Conservation (phyloP, 2,797 vertebrate species). For the Onychomys leucogaster region DNA sequence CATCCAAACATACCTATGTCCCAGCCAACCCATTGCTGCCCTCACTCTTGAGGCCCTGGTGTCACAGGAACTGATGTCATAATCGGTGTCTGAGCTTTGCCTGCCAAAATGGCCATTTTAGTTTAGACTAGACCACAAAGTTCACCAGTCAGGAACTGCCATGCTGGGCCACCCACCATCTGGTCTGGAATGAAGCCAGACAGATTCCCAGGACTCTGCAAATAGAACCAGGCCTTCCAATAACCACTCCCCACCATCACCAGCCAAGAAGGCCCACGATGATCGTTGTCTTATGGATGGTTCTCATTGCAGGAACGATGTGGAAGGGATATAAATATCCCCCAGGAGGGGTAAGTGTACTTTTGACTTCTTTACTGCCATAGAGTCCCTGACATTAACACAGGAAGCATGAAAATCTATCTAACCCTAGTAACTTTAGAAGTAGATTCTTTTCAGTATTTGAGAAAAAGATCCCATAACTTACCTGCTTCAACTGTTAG, state of each 20-base stretch:
- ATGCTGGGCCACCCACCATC: constrained; percentile 47
- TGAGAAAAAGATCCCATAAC: background rate
- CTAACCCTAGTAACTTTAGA: constrained; percentile 41
- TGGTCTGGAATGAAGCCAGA: constrained; percentile 66
- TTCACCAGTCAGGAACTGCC: constrained; percentile 52
- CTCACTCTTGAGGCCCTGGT: background rate
- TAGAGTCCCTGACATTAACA: background rate
- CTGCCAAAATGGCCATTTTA: constrained; percentile 46
- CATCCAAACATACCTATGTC: background rate
- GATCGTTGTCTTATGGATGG: constrained; percentile 82
- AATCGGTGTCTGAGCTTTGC: constrained; percentile 60
- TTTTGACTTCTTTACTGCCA: constrained; percentile 14
- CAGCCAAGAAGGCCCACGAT: constrained; percentile 48
- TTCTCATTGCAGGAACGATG: constrained; percentile 83
- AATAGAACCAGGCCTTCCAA: constrained; percentile 34
- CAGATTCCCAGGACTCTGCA: constrained; percentile 38
- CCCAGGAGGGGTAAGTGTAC: constrained; percentile 81
- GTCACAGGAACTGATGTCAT: constrained; percentile 74
- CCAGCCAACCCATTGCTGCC: background rate
- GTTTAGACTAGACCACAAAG: constrained; percentile 56
- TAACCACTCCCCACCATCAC: background rate
- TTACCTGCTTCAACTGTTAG: background rate
- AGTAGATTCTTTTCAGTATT: background rate
- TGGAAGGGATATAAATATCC: constrained; percentile 84
- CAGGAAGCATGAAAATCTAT: constrained; percentile 24